Percentiles rank a stretch among this genome's conserved stretches.
Conservation (phyloP, 2,797 vertebrate genomes). For the Pseudochaenichthys georgianus region DNA sequence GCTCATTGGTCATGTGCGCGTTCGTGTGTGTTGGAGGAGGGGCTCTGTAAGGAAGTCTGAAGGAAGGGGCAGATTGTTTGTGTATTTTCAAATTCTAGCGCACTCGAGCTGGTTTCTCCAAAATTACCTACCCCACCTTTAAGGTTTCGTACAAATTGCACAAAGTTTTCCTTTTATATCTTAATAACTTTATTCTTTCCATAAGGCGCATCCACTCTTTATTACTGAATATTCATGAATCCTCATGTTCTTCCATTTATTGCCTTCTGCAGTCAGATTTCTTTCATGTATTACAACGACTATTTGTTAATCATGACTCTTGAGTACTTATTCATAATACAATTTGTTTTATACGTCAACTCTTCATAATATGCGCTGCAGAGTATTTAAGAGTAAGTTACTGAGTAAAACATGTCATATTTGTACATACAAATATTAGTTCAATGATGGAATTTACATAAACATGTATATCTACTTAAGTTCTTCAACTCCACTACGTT, state of each 20-base stretch:
- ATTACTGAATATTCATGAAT: not conserved
- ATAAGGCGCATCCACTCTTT: not conserved
- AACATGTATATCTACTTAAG: not conserved
- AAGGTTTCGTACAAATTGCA: not conserved
- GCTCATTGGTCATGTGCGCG: too few relatives aligned
- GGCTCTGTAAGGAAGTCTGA: too few relatives aligned
- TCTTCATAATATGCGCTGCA: not conserved
- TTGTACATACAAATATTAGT: too few relatives aligned
- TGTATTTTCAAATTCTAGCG: too few relatives aligned
- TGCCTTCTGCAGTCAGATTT: not conserved
- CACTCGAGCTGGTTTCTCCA: too few relatives aligned
- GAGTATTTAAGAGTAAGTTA: not conserved
- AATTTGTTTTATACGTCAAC: not conserved
- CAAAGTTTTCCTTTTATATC: not conserved
- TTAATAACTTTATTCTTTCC: not conserved
- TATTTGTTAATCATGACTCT: not conserved
- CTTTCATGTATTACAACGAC: not conserved
- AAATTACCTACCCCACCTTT: too few relatives aligned
- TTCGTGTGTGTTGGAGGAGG: too few relatives aligned
- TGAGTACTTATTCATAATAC: not conserved
- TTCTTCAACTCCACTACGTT: not conserved
- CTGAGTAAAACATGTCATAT: not conserved
- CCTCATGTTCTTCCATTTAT: not conserved
- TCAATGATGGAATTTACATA: not conserved
- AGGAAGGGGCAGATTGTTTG: too few relatives aligned